Base-by-base conservation (phyloP, 2,113 vertebrate genomes). In the Perca flavescens region DNA sequence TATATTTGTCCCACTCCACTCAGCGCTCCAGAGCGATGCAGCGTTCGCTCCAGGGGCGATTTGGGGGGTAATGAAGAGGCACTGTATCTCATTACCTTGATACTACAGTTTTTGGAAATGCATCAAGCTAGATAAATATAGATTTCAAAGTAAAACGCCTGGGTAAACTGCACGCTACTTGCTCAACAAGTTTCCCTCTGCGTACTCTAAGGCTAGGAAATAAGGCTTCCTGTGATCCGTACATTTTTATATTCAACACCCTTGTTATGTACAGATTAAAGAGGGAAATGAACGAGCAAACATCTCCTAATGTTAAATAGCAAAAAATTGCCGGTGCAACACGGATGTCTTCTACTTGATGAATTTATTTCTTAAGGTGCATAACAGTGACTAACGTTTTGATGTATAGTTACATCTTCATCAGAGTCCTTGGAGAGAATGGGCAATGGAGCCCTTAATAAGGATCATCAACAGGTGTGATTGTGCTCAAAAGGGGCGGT, bases 91-190 rank as follows among this genome's bases (percentile, higher is more conserved):
- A 46, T 82, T 72, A 54, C 53, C 40, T 60, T 75, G 46, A 79
- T 28, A 62, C 46, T 69, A 53, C 25, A 50, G 8, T 79, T 70
- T 6, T 79, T 21, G 1, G 36, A 28, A 53, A 43, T 66, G 58
- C 60, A 85, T 74, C 17, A 12, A 56, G 53, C 16, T 60, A 31
- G 53, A 67, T 79, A 75, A 79, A 79, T 82, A 85, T 75, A 67
- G 43, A 75, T 66, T 82, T 75, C 40, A 71, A 63, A 77, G 22
- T 73, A 52, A 71, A 82, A 63, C 14, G 8, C 54, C 56, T 47
- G 40, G 25, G 74, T 70, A 79, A 85, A 82, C 70, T 53, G 47
- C 16, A 36, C 16, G 61, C 15, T 15, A 57, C n/a, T 34, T 52
- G 9, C 66, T 77, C 62, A 63, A 67, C 62, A 84, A 63, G 21